Evolutionary conservation across 2,888 invertebrate genomes (phyloP), one percentile per base, ranked within the genome.

Genomic region (Cremastobaeus sp.): DNA sequence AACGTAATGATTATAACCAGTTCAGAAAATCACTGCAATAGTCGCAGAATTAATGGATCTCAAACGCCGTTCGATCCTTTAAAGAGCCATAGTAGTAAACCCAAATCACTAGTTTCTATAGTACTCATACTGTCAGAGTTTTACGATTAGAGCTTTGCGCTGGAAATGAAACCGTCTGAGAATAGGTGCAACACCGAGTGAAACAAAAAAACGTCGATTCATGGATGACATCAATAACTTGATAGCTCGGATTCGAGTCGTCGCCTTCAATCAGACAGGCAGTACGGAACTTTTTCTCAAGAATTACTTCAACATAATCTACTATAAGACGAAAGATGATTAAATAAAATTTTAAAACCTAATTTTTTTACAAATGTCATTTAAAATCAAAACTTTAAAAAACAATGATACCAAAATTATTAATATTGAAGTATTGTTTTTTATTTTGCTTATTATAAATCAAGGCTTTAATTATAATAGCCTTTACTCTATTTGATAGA

Each of bases 171-270:
- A 14, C 8, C 15, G 9, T 34, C 21, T 50, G 15, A 17, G 34
- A 34, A 34, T 50, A 50, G 21, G 11, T 47, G 34, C 20, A 34
- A 50, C 34, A 50, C 21, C 15, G 9, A 14, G 11, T 48, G 32
- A 17, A 50, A 35, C 14, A 50, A 50, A 50, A 48, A 34, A n/a
- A 50, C 35, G n/a, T n/a, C n/a, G n/a, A 12, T 35, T 35, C 21
- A 21, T 32, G 21, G 34, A 50, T 50, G 50, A 50, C 50, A 47
- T 47, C 50, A 34, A 50, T 50, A 50, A 50, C 50, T 47, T 28
- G 3, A 11, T 14, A n/a, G 32, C n/a, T 18, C 8, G 6, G 11
- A 50, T 50, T 50, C 20, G 9, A 35, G 47, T 50, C 35, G 2
- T 21, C 12, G 34, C 8, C 50, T 34, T 50, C 34, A 50, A 50